A percentile compares a stretch with the other conserved stretches of the same genome.
Conservation (phyloP, 2,113 vertebrate species). For the Bostrychus sinensis region DNA sequence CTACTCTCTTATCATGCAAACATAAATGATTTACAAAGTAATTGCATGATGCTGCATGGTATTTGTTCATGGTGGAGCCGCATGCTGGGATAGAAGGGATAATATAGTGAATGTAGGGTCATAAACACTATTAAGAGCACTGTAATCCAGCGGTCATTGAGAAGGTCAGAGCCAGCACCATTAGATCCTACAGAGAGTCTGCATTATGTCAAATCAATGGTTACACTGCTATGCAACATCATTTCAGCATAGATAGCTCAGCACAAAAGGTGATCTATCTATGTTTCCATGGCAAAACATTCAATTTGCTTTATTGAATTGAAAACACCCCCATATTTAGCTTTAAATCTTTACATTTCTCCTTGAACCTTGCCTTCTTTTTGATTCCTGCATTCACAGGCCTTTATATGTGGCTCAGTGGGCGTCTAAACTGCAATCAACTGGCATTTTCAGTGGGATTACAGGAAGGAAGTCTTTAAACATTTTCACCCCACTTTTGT, state of each 20-base stretch:
- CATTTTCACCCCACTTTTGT: conserved; percentile 44
- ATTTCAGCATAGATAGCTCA: background rate
- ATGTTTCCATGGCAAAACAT: background rate
- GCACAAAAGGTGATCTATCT: background rate
- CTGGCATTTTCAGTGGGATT: conserved; percentile 20
- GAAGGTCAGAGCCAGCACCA: conserved; percentile 10
- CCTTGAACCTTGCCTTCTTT: background rate
- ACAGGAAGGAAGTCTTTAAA: background rate
- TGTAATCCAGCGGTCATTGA: background rate
- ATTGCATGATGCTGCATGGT: conserved; percentile 50
- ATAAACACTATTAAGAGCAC: conserved; percentile 9
- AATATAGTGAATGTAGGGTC: background rate
- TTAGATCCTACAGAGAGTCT: background rate
- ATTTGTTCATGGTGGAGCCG: conserved; percentile 39
- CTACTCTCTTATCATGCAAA: conserved; percentile 2
- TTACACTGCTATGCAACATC: background rate
- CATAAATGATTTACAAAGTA: conserved; percentile 56
- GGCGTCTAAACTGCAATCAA: conserved; percentile 14
- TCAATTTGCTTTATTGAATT: background rate
- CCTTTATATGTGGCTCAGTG: background rate
- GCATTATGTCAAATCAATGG: conserved; percentile 5
- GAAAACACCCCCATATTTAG: background rate
- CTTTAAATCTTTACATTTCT: background rate
- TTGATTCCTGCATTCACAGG: background rate
- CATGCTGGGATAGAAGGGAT: conserved; percentile 17